Evolutionary conservation across 2,113 vertebrate species (phyloP).

Genomic region (Paramormyrops kingsleyae): DNA sequence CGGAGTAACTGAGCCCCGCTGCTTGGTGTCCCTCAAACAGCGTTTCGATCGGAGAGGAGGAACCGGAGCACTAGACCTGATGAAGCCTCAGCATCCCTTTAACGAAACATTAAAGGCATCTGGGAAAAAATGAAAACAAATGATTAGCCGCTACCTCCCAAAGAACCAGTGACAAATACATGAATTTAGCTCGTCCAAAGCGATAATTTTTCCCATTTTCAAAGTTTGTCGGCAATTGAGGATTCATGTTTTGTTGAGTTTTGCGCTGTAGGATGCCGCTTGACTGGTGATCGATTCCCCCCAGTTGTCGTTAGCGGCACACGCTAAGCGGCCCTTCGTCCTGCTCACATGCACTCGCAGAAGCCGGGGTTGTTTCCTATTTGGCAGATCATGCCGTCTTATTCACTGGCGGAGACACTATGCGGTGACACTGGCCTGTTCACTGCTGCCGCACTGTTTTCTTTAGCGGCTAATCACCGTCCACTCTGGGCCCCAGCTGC

Average conservation of each 20-base stretch:
- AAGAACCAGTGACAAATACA: not conserved
- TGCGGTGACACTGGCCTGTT: not conserved
- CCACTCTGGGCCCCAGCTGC: conserved; percentile 68
- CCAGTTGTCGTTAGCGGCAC: not conserved
- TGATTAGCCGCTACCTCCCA: not conserved
- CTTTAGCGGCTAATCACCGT: conserved; percentile 71
- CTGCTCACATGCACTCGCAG: not conserved
- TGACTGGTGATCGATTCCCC: not conserved
- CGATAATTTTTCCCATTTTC: not conserved
- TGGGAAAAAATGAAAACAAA: not conserved
- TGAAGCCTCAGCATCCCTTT: not conserved
- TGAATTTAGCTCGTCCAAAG: not conserved
- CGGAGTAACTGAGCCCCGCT: not conserved
- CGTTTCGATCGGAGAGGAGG: not conserved
- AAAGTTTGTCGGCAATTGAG: not conserved
- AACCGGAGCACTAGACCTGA: not conserved
- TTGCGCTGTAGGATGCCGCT: not conserved
- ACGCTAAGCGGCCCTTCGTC: not conserved
- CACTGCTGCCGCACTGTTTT: conserved; percentile 58
- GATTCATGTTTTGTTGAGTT: not conserved
- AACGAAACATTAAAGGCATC: not conserved
- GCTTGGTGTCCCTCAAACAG: not conserved
- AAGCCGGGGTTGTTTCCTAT: not conserved
- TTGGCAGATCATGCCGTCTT: not conserved
- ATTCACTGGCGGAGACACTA: not conserved